phyloP scores from a whole-genome alignment of 2,113 vertebrate species.

The Tragelaphus buxtoni region DNA sequence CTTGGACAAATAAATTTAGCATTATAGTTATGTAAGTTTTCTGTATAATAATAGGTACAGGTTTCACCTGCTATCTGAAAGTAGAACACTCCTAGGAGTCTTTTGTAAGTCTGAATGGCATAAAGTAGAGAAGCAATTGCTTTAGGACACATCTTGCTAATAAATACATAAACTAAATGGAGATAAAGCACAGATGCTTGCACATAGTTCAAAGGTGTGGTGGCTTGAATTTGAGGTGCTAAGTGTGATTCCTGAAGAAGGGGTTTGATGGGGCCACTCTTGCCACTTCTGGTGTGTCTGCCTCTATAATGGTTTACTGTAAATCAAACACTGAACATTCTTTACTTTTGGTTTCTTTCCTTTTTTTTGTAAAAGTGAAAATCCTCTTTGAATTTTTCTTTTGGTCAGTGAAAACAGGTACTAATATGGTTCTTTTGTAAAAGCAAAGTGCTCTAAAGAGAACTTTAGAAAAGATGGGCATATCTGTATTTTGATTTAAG shows the following conservation, averaged over 20 bases:
- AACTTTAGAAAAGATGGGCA: neutral
- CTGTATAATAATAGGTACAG: neutral
- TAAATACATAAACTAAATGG: neutral
- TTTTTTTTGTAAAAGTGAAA: neutral
- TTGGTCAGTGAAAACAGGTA: neutral
- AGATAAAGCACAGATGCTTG: neutral
- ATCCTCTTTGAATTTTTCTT: neutral
- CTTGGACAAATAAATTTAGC: neutral
- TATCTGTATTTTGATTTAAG: neutral
- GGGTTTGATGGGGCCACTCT: neutral
- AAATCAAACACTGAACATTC: neutral
- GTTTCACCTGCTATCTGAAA: neutral
- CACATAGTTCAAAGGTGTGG: neutral
- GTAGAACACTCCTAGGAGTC: neutral
- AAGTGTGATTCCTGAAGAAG: neutral
- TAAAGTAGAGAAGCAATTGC: neutral
- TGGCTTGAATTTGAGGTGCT: neutral
- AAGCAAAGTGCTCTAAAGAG: neutral
- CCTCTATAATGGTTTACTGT: neutral
- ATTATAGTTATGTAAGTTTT: neutral
- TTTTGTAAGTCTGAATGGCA: neutral
- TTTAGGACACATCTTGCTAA: neutral
- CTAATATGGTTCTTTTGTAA: neutral
- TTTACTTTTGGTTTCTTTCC: neutral
- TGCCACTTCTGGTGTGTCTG: fast-evolving